phyloP scores from a whole-genome alignment of 1,140 invertebrate genomes.

The Anthonomus grandis region DNA sequence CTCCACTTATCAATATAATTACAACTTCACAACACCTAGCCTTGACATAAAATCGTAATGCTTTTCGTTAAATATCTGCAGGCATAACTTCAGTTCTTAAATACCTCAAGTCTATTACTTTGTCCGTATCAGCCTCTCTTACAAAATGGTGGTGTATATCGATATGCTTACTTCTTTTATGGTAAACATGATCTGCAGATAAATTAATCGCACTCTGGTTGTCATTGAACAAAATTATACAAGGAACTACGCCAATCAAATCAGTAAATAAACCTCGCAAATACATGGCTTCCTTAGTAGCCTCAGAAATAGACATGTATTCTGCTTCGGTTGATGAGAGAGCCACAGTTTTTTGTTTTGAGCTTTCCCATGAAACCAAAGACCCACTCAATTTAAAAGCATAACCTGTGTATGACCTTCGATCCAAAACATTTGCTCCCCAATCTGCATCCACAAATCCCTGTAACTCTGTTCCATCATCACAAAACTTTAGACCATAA shows the following conservation, averaged over 20 bases:
- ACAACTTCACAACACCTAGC: no score
- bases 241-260: background rate
- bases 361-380: slow-evolving; percentile 38
- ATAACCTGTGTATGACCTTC: slow-evolving; percentile 41
- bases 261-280: slow-evolving; percentile 7
- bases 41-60: no score
- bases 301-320: slow-evolving; percentile 39
- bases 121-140: slow-evolving; percentile 19
- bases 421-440: slow-evolving; percentile 21
- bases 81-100: slow-evolving; percentile 24
- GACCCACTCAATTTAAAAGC: slow-evolving; percentile 32
- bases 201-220: slow-evolving; percentile 17
- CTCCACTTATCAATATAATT: no score
- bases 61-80: slow-evolving; percentile 18
- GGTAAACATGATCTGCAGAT: slow-evolving; percentile 41
- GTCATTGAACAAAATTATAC: no score
- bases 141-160: slow-evolving; percentile 46
- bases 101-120: slow-evolving; percentile 32
- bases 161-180: slow-evolving; percentile 48
- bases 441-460: slow-evolving; percentile 38
- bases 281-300: slow-evolving; percentile 17
- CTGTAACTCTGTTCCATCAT: slow-evolving; percentile 23
- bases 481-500: slow-evolving; percentile 10
- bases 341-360: slow-evolving; percentile 40
- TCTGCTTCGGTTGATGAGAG: slow-evolving; percentile 46